Conservation (phyloP, 2,113 vertebrate genomes). For the human (Homo sapiens) region GRCh38 chr5:62386001-62386500, state of each 20-base stretch:
- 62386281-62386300: constrained; percentile 82
- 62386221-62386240: constrained; percentile 82
- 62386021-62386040: constrained; percentile 82
- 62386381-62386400: constrained; percentile 86
- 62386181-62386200: constrained; percentile 88
- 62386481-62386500: constrained; percentile 77
- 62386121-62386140: constrained; percentile 83
- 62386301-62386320: constrained; percentile 80
- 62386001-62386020: constrained; percentile 81
- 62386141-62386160: constrained; percentile 76
- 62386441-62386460: constrained; percentile 86
- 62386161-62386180: constrained; percentile 86
- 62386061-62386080: constrained; percentile 83
- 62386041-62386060: constrained; percentile 87
- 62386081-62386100: constrained; percentile 87
- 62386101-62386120: constrained; percentile 88
- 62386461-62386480: constrained; percentile 75
- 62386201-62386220: constrained; percentile 83
- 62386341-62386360: constrained; percentile 86
- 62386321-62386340: constrained; percentile 86
- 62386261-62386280: constrained; percentile 83
- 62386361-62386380: constrained; percentile 86
- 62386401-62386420: constrained; percentile 85
- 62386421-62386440: constrained; percentile 90
- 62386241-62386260: constrained; percentile 84